Evolutionary conservation across 2,113 vertebrate genomes (phyloP).

Genomic region (Dunckerocampus dactyliophorus): DNA sequence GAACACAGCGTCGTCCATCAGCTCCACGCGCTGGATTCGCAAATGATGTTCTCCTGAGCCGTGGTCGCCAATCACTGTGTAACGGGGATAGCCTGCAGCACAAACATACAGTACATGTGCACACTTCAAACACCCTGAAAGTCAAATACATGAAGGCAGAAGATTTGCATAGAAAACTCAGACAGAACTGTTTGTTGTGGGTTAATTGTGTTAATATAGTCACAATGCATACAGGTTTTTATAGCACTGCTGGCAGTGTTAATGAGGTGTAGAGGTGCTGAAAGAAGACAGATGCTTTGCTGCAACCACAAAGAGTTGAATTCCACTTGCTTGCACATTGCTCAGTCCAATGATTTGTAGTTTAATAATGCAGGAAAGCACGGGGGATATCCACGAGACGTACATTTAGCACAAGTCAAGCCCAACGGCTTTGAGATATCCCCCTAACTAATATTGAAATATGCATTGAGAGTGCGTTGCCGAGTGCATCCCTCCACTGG

Average conservation of each 20-base stretch:
- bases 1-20: slow-evolving; percentile 91
- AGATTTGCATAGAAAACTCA: neutral
- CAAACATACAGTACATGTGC: slow-evolving; percentile 44
- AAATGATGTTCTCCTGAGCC: slow-evolving; percentile 90
- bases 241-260: slow-evolving; percentile 30
- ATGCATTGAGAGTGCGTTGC: slow-evolving; percentile 44
- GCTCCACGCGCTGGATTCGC: slow-evolving; percentile 88
- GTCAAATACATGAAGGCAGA: neutral
- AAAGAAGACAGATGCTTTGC: slow-evolving; percentile 38
- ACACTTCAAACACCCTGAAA: slow-evolving; percentile 17
- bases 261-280: slow-evolving; percentile 41
- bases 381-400: slow-evolving; percentile 52
- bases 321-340: slow-evolving; percentile 53
- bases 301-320: slow-evolving; percentile 42
- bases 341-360: slow-evolving; percentile 59
- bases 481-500: slow-evolving; percentile 30
- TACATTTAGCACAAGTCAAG: slow-evolving; percentile 53
- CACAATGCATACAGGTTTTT: slow-evolving; percentile 24
- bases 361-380: slow-evolving; percentile 68
- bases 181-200: neutral
- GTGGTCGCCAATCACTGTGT: slow-evolving; percentile 93
- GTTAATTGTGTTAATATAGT: slow-evolving; percentile 16
- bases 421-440: slow-evolving; percentile 47
- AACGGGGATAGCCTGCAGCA: slow-evolving; percentile 88
- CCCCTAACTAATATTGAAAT: slow-evolving; percentile 53